Base-by-base conservation (phyloP, 2,113 vertebrate species). In the Rissa tridactyla region DNA sequence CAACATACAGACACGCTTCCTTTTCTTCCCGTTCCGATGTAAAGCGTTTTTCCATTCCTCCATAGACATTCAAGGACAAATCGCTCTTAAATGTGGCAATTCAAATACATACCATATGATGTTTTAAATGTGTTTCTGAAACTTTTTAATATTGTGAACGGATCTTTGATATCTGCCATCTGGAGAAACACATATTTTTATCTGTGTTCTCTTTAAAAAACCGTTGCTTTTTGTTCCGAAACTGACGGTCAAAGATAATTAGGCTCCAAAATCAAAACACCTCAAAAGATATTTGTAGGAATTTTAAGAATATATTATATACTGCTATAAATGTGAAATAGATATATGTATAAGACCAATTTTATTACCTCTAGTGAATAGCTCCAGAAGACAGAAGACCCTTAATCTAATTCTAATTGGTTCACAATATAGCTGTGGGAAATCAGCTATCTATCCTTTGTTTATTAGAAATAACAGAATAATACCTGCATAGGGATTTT, bases 111-210 rank as follows among this genome's bases (percentile, higher is more conserved):
- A 40, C 7, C 66, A 72, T 76, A 80, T 73, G 68, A 93, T 73
- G 58, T 81, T 94, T 92, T 46, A 90, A 81, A 88, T 70, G 21
- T 77, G 62, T 86, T 92, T 88, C 76, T 83, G 17, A 90, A 96
- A 90, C 18, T 88, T 94, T 85, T 75, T 90, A 75, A 88, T 90
- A 86, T 93, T 83, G 42, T 94, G 76, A 95, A 70, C 0, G 0
- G 42, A 77, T 65, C 40, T 93, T 94, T 93, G 44, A 54, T 94
- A 88, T 84, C 46, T 82, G 40, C 49, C 64, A 52, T 84, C 52
- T 90, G 82, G 76, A 88, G n/a, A 70, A 86, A 57, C 26, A 70
- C 10, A 4, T 30, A 20, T 87, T 81, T 73, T 69, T 75, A 32
- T 62, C 20, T 68, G 40, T 76, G 23, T 44, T 70, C 23, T 79